Conservation (phyloP, 2,888 invertebrate genomes). For the Caenorhabditis sinica region DNA sequence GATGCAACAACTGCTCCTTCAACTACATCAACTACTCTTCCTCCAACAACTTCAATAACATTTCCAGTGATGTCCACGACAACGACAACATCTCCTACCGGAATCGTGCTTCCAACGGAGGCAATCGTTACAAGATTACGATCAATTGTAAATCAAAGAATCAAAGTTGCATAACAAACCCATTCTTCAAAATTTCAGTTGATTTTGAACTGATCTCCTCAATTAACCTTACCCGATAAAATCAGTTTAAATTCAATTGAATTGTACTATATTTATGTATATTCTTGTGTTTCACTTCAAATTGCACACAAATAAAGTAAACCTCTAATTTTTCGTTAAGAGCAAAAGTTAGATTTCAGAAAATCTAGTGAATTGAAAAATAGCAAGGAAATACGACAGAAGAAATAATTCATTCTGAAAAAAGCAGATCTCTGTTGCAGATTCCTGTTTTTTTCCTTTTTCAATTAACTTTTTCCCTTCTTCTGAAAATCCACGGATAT, state of each 20-base stretch:
- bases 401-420: background rate
- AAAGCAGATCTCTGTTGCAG: background rate
- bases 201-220: conserved; percentile 25
- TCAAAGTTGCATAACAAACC: conserved; percentile 52
- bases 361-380: background rate
- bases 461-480: conserved; percentile 1
- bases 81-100: background rate
- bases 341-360: background rate
- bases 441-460: conserved; percentile 6
- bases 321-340: no score
- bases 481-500: conserved; percentile 6
- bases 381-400: background rate
- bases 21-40: conserved; percentile 9
- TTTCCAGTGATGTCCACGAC: background rate
- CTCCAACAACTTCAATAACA: conserved; percentile 22
- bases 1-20: conserved; percentile 47
- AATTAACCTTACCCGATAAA: background rate
- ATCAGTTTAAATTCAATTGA: conserved; percentile 20
- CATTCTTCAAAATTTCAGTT: conserved; percentile 14
- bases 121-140: conserved; percentile 45
- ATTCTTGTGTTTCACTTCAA: background rate
- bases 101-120: conserved; percentile 47
- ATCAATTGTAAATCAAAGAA: conserved; percentile 50
- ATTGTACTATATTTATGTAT: conserved; percentile 6
- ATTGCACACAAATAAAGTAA: background rate